phyloP scores from a whole-genome alignment of 2,113 vertebrate species.

The Epinephelus lanceolatus region DNA sequence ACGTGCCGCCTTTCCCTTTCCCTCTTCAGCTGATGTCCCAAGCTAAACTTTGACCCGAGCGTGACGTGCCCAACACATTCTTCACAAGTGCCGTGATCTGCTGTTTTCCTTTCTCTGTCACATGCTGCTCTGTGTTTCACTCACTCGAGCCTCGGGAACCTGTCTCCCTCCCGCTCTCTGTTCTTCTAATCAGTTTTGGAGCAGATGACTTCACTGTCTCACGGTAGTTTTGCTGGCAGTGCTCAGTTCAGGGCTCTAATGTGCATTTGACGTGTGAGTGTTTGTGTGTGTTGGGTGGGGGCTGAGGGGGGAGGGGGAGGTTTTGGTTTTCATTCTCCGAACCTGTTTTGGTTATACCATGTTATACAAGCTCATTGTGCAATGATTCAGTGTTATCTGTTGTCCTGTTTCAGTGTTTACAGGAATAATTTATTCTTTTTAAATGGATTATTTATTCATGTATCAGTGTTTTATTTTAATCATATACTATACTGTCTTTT shows the following conservation, averaged over 20 bases:
- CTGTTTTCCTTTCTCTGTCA: constrained; percentile 72
- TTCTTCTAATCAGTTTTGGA: constrained; percentile 23
- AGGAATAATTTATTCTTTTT: background rate
- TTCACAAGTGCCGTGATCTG: constrained; percentile 32
- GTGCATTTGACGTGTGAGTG: constrained; percentile 19
- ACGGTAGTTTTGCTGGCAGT: constrained; percentile 22
- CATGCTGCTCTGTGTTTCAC: constrained; percentile 14
- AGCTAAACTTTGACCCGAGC: constrained; percentile 36
- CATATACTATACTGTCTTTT: background rate
- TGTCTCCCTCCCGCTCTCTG: constrained; percentile 11
- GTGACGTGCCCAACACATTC: constrained; percentile 10
- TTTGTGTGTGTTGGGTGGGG: constrained; percentile 6
- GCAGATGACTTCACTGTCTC: constrained; percentile 28
- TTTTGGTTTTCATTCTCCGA: constrained; percentile 62
- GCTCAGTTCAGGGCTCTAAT: constrained; percentile 3
- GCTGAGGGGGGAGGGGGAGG: no score
- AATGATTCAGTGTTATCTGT: background rate
- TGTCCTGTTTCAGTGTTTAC: background rate
- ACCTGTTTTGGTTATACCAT: background rate
- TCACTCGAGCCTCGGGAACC: background rate
- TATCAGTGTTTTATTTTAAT: background rate
- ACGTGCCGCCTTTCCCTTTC: constrained; percentile 49
- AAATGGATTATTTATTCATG: background rate
- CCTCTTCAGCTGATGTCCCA: constrained; percentile 37
- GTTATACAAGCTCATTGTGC: constrained; percentile 7